Percentiles rank a stretch among this genome's conserved stretches.
Evolutionary conservation across 2,888 invertebrate species (phyloP).

Genomic region (Elegia similella): DNA sequence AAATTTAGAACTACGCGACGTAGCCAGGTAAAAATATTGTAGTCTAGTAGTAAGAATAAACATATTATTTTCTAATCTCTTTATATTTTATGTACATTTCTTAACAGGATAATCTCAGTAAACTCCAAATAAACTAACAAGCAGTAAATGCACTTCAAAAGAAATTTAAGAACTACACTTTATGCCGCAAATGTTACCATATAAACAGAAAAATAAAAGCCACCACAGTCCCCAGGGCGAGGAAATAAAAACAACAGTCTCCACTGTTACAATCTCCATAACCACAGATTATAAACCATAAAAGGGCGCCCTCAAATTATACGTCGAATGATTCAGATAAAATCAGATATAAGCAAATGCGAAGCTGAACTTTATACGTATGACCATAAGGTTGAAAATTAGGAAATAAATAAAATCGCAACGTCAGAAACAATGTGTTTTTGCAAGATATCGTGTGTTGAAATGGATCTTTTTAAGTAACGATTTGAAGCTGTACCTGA

Average conservation of each 20-base stretch:
- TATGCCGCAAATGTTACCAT: neutral
- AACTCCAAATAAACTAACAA: neutral
- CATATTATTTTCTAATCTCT: no score
- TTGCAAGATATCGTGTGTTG: neutral
- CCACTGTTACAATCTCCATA: conserved; percentile 12
- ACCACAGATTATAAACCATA: conserved; percentile 17
- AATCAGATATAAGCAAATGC: no score
- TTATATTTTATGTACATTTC: no score
- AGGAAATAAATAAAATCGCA: neutral
- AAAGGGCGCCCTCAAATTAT: conserved; percentile 11
- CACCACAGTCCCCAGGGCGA: neutral
- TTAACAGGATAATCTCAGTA: neutral
- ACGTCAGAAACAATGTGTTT: conserved; percentile 4
- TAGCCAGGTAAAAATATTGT: no score
- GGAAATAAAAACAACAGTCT: conserved; percentile 14
- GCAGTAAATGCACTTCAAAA: neutral
- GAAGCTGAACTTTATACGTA: neutral
- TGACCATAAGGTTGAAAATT: neutral
- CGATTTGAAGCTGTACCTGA: neutral
- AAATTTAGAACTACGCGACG: no score
- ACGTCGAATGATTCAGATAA: neutral
- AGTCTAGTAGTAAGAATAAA: no score
- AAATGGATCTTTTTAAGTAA: neutral
- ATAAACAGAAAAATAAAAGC: neutral
- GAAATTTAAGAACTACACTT: neutral